These are phyloP conservation scores for Tiaroga cobitis DNA, from an alignment of 2,797 vertebrate species.

Conservation along the genomic window DNA sequence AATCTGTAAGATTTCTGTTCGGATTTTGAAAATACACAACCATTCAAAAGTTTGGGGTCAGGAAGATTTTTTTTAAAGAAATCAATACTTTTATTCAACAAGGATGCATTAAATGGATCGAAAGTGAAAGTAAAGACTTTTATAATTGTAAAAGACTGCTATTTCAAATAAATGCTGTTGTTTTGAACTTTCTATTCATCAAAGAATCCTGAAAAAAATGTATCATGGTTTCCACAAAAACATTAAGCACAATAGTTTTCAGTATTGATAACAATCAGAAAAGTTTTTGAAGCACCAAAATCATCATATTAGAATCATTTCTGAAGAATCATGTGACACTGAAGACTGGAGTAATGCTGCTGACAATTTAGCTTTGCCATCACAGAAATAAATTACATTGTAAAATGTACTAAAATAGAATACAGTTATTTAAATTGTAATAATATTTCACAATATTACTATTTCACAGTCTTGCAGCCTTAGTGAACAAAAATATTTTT, in stretches of 20 bases:
- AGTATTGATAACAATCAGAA: not conserved
- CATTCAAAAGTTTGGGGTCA: not conserved
- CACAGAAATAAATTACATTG: not conserved
- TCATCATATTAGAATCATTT: not conserved
- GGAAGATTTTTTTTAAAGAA: not conserved
- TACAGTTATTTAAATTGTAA: not conserved
- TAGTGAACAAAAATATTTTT: not conserved
- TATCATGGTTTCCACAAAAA: not conserved
- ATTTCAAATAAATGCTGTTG: not conserved
- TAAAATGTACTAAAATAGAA: not conserved
- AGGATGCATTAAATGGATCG: not conserved
- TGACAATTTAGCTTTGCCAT: not conserved
- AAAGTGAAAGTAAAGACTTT: not conserved
- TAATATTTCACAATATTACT: not conserved
- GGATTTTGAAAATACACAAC: not conserved
- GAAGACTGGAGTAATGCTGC: not conserved
- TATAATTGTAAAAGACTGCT: not conserved
- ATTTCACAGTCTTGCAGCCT: not conserved
- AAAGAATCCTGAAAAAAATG: not conserved
- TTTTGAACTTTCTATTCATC: not conserved
- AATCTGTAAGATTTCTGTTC: not conserved
- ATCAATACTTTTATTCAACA: not conserved
- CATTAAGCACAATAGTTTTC: not conserved
- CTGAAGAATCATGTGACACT: not conserved
- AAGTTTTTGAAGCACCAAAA: not conserved